phyloP scores from a whole-genome alignment of 1,140 invertebrate species.

The Neodiprion virginianus region DNA sequence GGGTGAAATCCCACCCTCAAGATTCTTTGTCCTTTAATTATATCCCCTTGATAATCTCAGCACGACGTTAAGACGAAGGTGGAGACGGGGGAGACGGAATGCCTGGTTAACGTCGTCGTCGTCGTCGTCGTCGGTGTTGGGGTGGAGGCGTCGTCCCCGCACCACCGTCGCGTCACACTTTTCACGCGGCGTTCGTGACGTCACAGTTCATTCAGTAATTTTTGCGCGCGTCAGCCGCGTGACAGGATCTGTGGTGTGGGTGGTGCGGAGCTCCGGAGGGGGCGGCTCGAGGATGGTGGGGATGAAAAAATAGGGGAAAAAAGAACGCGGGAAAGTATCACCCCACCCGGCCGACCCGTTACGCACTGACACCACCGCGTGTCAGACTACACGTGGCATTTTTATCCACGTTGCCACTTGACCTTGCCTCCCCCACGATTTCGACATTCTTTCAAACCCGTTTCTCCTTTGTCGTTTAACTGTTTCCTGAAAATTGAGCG shows the following conservation, averaged over 20 bases:
- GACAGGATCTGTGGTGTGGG: slow-evolving; percentile 48
- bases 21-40: too few relatives aligned
- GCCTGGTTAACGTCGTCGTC: not conserved
- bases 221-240: slow-evolving; percentile 59
- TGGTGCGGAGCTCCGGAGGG: slow-evolving; percentile 35
- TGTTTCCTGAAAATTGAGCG: too few relatives aligned
- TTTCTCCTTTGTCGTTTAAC: too few relatives aligned
- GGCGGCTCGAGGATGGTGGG: slow-evolving; percentile 41
- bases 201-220: slow-evolving; percentile 64
- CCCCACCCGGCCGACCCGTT: slow-evolving; percentile 37
- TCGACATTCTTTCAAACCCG: too few relatives aligned
- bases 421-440: not conserved
- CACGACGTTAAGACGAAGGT: not conserved
- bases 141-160: not conserved
- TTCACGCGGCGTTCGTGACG: slow-evolving; percentile 51
- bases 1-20: too few relatives aligned
- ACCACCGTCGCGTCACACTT: slow-evolving; percentile 39
- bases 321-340: slow-evolving; percentile 46
- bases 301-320: slow-evolving; percentile 61
- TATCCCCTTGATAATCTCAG: too few relatives aligned
- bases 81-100: not conserved
- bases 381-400: slow-evolving; percentile 57
- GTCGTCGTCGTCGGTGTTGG: not conserved
- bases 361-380: slow-evolving; percentile 55
- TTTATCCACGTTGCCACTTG: slow-evolving; percentile 39